These are phyloP conservation scores for Meghimatium bilineatum DNA, from an alignment of 2,888 invertebrate genomes.

Conservation along the genomic window DNA sequence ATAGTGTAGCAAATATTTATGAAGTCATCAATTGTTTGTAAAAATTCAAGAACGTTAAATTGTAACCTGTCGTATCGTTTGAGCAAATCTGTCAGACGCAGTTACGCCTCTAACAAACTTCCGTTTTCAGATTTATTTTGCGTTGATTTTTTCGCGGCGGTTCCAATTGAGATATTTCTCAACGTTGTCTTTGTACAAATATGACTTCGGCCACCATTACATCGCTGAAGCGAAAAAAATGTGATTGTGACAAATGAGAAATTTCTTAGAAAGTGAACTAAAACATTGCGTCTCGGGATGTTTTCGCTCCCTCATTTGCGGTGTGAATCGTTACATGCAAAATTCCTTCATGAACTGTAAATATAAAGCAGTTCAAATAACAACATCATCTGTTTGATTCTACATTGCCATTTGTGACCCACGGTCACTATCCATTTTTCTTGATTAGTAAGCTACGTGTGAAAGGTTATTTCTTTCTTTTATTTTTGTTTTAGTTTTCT, in stretches of 20 bases:
- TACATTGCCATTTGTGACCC: not conserved
- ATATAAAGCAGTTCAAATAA: constrained; percentile 1
- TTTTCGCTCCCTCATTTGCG: not conserved
- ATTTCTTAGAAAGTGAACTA: not conserved
- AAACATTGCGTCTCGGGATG: not conserved
- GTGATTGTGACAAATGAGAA: not conserved
- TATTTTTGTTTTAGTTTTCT: no score
- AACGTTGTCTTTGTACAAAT: not conserved
- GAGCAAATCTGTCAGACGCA: not conserved
- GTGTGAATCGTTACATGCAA: not conserved
- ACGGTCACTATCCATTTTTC: no score
- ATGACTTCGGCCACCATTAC: not conserved
- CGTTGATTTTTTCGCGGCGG: not conserved
- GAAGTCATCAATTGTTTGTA: not conserved
- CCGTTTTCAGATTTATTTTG: constrained; percentile 13
- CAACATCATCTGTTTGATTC: constrained; percentile 4
- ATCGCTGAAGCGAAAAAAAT: not conserved
- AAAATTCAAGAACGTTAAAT: constrained; percentile 10
- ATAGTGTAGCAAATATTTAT: constrained; percentile 1
- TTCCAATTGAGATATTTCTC: not conserved
- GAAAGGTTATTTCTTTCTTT: no score
- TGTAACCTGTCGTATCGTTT: not conserved
- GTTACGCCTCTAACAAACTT: constrained; percentile 15
- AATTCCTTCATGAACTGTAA: constrained; percentile 8
- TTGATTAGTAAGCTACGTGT: no score